Conservation (phyloP, 2,113 vertebrate species). For the Dicaeum eximium region DNA sequence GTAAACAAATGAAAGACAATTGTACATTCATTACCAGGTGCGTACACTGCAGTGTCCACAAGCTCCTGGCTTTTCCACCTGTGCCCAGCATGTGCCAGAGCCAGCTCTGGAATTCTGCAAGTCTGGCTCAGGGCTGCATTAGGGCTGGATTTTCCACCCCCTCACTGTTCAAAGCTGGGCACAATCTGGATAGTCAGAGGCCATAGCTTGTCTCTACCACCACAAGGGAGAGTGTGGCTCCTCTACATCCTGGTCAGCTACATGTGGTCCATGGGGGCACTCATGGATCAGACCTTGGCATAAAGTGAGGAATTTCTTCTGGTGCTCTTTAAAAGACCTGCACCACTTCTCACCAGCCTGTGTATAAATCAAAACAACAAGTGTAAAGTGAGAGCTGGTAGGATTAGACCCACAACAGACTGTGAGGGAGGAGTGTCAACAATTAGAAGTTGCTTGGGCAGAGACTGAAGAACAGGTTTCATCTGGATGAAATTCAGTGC, state of each 20-base stretch:
- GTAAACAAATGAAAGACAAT: background rate
- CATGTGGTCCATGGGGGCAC: background rate
- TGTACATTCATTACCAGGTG: background rate
- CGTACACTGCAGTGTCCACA: background rate
- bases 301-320: background rate
- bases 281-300: background rate
- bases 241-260: background rate
- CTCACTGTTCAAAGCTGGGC: background rate
- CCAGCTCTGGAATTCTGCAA: background rate
- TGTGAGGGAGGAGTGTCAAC: background rate
- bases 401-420: background rate
- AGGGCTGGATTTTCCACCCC: background rate
- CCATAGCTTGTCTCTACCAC: background rate
- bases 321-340: background rate
- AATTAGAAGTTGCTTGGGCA: background rate
- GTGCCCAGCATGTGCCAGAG: background rate
- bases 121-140: background rate
- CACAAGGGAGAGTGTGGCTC: background rate
- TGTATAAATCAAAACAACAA: background rate
- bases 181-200: background rate
- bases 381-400: background rate
- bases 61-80: background rate
- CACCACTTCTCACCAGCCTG: background rate
- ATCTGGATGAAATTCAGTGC: background rate
- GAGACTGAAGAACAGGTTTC: background rate